Base-by-base conservation (phyloP, 2,113 vertebrate species). In the Oreochromis aureus region DNA sequence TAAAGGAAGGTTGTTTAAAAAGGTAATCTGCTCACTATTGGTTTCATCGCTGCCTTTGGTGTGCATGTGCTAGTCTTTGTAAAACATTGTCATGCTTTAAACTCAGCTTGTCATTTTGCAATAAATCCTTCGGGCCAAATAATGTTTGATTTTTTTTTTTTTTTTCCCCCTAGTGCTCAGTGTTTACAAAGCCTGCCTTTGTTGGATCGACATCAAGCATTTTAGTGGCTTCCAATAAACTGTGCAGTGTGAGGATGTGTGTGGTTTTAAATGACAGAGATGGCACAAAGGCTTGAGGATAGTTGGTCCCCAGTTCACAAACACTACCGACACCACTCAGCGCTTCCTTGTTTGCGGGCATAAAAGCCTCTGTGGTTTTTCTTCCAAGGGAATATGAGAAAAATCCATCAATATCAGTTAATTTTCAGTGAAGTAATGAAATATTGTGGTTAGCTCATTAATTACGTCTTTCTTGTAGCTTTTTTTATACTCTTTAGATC, bases 211-310 rank as follows among this genome's bases (percentile, higher is more conserved):
- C 69, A 90, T 86, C 46, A 87, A 88, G 66, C 36, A 39, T 55
- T 81, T 82, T 56, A 86, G 71, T 66, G 84, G 87, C 71, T 85
- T 85, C 66, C 59, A 88, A 27, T 81, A 89, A 93, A 85, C 53
- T 56, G 39, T 82, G 32, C 22, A 8, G 30, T 86, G 22, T 44
- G 41, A 80, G 55, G 34, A 46, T 82, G 41, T 73, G 46, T 93
- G 86, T 80, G 71, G 81, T 89, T 80, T 86, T 58, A 24, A 83
- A 84, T 73, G 86, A 84, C 73, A 54, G 34, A 16, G 61, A 8
- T 61, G 69, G 69, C 24, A 89, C 44, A 82, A 86, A 87, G 55
- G 19, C 19, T 66, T 48, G 53, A 78, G 82, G 27, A 32, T 6
- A 80, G 80, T 82, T 46, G 58, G 22, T 89, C 56, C 36, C 19